phyloP scores from a whole-genome alignment of 2,888 invertebrate genomes.

The Octodonta nipae region DNA sequence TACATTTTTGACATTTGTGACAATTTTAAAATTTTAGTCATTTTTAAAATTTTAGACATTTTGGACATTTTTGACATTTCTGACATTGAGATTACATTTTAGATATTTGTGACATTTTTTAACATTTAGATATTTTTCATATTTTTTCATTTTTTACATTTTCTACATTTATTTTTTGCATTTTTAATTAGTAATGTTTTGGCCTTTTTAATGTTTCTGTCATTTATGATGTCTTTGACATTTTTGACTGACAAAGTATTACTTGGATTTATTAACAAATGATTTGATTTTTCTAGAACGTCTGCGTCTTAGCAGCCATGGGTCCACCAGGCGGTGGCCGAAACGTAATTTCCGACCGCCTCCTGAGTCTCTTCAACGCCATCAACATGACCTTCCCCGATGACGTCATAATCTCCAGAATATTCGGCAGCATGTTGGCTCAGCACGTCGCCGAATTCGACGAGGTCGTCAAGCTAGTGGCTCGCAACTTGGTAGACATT shows the following conservation, averaged over 20 bases:
- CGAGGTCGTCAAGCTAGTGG: slow-evolving; percentile 62
- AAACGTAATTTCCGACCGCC: slow-evolving; percentile 61
- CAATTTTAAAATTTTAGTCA: no score
- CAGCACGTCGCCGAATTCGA: slow-evolving; percentile 68
- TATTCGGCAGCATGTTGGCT: slow-evolving; percentile 71
- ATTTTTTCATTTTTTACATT: no score
- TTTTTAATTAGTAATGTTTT: not conserved
- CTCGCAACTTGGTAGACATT: slow-evolving; percentile 53
- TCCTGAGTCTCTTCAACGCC: slow-evolving; percentile 64
- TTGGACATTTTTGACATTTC: no score
- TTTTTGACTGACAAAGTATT: no score
- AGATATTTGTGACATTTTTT: no score
- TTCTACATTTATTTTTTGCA: not conserved
- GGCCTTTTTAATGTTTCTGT: not conserved
- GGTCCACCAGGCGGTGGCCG: slow-evolving; percentile 81
- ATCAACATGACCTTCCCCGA: slow-evolving; percentile 73
- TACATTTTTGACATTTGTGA: no score
- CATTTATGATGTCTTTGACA: not conserved
- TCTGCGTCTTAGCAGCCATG: slow-evolving; percentile 68
- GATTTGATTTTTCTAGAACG: slow-evolving; percentile 45
- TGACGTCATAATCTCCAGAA: slow-evolving; percentile 60
- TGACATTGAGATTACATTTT: no score
- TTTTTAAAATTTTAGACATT: no score
- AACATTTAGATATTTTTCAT: no score
- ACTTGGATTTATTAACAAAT: no score